These are phyloP conservation scores for Athalia circularis DNA, from an alignment of 2,888 invertebrate species.

Conservation along the genomic window DNA sequence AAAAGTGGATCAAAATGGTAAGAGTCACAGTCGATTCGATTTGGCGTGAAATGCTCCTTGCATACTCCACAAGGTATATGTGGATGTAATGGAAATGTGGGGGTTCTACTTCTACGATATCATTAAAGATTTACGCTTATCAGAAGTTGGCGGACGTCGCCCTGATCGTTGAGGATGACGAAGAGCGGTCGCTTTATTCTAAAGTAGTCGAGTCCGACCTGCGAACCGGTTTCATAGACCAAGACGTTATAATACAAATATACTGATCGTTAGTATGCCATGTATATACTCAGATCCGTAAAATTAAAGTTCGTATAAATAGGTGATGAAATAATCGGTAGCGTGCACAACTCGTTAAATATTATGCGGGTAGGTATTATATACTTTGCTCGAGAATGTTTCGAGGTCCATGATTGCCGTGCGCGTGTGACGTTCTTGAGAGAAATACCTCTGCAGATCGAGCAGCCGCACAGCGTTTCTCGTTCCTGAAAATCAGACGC, in stretches of 20 bases:
- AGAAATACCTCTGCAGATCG: conserved; percentile 60
- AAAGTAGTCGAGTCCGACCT: conserved; percentile 66
- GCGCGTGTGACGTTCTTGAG: conserved; percentile 59
- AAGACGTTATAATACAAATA: too few species aligned
- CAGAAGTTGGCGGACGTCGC: conserved; percentile 61
- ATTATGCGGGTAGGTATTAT: conserved; percentile 35
- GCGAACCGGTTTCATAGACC: not conserved
- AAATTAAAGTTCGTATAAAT: too few species aligned
- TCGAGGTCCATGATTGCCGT: conserved; percentile 65
- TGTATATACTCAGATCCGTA: too few species aligned
- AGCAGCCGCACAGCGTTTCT: conserved; percentile 54
- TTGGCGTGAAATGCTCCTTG: too few species aligned
- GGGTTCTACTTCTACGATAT: not conserved
- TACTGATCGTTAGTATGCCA: too few species aligned
- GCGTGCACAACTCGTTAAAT: not conserved
- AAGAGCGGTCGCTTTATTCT: conserved; percentile 69
- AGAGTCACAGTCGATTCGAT: too few species aligned
- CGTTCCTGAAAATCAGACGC: conserved; percentile 54
- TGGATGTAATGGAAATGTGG: too few species aligned
- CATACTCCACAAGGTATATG: too few species aligned
- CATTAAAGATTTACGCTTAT: conserved; percentile 60
- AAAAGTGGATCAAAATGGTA: too few species aligned
- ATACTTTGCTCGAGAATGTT: conserved; percentile 61
- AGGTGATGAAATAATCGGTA: too few species aligned
- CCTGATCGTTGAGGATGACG: conserved; percentile 66